Conservation (phyloP, 1,140 invertebrate genomes). For the Fopius arisanus region DNA sequence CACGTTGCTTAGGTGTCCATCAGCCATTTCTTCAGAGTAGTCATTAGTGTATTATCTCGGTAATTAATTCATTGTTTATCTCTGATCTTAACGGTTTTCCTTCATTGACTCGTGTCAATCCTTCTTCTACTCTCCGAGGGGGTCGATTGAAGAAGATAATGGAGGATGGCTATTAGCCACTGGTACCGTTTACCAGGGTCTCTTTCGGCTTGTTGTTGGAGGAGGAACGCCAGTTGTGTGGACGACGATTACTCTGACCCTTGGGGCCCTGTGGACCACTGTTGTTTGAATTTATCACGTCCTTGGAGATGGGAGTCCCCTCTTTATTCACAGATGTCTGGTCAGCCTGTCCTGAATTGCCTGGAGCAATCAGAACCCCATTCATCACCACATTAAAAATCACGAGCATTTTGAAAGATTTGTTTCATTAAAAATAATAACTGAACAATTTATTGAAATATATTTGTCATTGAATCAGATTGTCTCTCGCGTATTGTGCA, state of each 20-base stretch:
- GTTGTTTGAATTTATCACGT: slow-evolving; percentile 50
- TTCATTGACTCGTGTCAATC: background rate
- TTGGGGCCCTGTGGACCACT: slow-evolving; percentile 55
- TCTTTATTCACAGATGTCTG: slow-evolving; percentile 57
- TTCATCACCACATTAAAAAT: too few species aligned
- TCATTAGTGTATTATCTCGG: background rate
- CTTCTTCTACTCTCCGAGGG: background rate
- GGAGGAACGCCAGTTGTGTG: slow-evolving; percentile 60
- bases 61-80: background rate
- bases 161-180: slow-evolving; percentile 54
- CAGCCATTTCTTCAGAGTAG: background rate
- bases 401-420: too few species aligned
- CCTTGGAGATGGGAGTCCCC: slow-evolving; percentile 53
- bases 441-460: too few species aligned
- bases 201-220: slow-evolving; percentile 69
- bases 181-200: slow-evolving; percentile 70
- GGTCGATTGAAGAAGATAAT: background rate
- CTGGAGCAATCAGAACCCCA: slow-evolving; percentile 45
- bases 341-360: slow-evolving; percentile 58
- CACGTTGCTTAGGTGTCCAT: background rate
- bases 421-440: too few species aligned
- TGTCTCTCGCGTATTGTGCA: too few species aligned
- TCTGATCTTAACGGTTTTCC: background rate
- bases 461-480: too few species aligned
- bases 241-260: slow-evolving; percentile 59